These are phyloP conservation scores for Enteromius viviparus DNA, from an alignment of 2,797 vertebrate genomes.

Conservation along the genomic window DNA sequence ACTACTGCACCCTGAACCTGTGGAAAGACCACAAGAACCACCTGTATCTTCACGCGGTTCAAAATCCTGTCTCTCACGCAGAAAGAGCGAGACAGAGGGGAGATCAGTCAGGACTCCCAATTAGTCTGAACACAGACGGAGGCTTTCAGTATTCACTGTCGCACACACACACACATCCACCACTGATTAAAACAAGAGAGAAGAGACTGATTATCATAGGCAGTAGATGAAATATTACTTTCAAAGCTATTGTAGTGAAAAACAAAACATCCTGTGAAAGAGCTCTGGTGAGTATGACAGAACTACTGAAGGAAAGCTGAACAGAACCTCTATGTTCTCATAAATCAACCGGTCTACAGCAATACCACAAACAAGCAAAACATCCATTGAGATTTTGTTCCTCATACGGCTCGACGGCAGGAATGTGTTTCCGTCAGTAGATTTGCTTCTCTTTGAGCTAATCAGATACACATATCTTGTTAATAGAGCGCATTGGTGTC, in stretches of 20 bases:
- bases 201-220: neutral
- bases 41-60: conserved; percentile 1
- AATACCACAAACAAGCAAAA: neutral
- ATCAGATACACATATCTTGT: neutral
- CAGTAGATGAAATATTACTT: neutral
- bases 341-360: neutral
- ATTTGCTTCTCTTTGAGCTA: neutral
- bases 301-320: neutral
- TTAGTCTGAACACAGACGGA: conserved; percentile 44
- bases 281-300: neutral
- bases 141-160: conserved; percentile 44
- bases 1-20: neutral
- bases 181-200: neutral
- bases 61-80: neutral
- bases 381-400: neutral
- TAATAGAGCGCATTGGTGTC: neutral
- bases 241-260: neutral
- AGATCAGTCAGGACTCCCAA: conserved; percentile 49
- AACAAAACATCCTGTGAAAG: neutral
- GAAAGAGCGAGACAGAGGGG: conserved; percentile 14
- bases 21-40: neutral
- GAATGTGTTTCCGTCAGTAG: neutral
- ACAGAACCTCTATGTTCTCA: neutral
- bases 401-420: neutral
- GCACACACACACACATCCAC: neutral